A percentile compares a stretch with the other conserved stretches of the same genome.
Evolutionary conservation across 1,140 invertebrate species (phyloP).

Genomic region (Scylla paramamosain): DNA sequence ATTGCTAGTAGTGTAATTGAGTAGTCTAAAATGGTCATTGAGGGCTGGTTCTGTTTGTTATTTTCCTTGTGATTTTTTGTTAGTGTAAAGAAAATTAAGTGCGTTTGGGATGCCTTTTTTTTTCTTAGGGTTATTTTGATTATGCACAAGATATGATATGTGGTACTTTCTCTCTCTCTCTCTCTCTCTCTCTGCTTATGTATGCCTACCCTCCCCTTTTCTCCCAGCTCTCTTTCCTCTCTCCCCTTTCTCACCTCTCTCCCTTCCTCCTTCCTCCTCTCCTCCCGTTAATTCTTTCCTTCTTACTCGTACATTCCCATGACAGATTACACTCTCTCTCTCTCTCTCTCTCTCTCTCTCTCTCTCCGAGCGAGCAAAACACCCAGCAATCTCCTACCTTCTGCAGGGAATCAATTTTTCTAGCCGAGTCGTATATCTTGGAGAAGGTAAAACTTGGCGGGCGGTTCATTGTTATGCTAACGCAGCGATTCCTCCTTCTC

Average conservation of each 20-base stretch:
- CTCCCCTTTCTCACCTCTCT: background rate
- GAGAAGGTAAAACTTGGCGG: conserved; percentile 53
- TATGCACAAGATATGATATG: too few relatives aligned
- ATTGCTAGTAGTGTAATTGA: too few relatives aligned
- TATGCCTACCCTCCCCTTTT: too few relatives aligned
- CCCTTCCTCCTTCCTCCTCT: background rate
- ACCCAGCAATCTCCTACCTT: too few relatives aligned
- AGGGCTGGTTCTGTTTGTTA: too few relatives aligned
- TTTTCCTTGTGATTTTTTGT: too few relatives aligned
- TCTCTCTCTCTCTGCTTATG: background rate
- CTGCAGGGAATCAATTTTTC: conserved; percentile 54
- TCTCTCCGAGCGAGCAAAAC: background rate
- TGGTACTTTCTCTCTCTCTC: background rate
- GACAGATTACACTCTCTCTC: background rate
- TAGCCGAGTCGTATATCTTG: conserved; percentile 50
- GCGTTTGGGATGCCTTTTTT: too few relatives aligned
- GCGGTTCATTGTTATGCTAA: conserved; percentile 61
- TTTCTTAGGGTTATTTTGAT: too few relatives aligned
- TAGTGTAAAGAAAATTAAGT: too few relatives aligned
- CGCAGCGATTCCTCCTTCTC: background rate
- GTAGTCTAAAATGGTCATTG: too few relatives aligned
- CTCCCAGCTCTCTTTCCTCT: background rate
- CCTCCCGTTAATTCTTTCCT: background rate
- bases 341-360: background rate
- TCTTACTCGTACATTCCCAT: background rate